A percentile compares a stretch with the other conserved stretches of the same genome.
phyloP scores from a whole-genome alignment of 2,113 vertebrate genomes.

The Eleginops maclovinus region DNA sequence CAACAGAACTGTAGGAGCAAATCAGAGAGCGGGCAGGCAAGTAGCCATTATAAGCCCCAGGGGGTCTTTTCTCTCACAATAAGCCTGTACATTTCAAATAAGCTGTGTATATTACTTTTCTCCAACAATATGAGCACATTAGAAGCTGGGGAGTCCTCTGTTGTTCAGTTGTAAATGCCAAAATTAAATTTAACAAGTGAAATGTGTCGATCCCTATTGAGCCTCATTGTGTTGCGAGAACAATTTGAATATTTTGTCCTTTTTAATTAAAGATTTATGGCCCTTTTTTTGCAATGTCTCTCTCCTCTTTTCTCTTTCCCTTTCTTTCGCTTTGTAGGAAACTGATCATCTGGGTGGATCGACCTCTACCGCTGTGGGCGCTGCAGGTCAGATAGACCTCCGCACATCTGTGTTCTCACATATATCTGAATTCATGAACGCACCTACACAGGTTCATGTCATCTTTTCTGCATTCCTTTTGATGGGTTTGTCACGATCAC shows the following conservation, averaged over 20 bases:
- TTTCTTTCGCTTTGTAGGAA: constrained; percentile 74
- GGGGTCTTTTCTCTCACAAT: constrained; percentile 49
- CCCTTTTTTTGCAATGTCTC: background rate
- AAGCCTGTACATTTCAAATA: constrained; percentile 56
- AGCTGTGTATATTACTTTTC: constrained; percentile 47
- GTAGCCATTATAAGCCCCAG: constrained; percentile 56
- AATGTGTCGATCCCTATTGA: background rate
- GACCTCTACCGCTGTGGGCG: constrained; percentile 87
- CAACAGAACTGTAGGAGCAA: constrained; percentile 54
- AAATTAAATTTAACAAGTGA: constrained; percentile 26
- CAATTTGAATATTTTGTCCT: constrained; percentile 2
- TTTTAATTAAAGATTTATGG: constrained; percentile 10
- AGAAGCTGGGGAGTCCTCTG: constrained; percentile 17
- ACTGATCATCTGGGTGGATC: constrained; percentile 89
- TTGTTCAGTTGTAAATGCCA: constrained; percentile 18
- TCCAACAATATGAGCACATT: constrained; percentile 31
- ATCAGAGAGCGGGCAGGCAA: constrained; percentile 49
- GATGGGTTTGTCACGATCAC: background rate
- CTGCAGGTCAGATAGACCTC: constrained; percentile 83
- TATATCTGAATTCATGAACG: constrained; percentile 19
- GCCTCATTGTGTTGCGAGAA: background rate
- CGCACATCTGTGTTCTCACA: constrained; percentile 22
- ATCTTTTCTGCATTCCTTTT: background rate
- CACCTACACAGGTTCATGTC: background rate
- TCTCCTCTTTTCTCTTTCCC: constrained; percentile 10